A percentile compares a stretch with the other conserved stretches of the same genome.
phyloP scores from a whole-genome alignment of 2,113 vertebrate species.

The Rhizomys pruinosus region DNA sequence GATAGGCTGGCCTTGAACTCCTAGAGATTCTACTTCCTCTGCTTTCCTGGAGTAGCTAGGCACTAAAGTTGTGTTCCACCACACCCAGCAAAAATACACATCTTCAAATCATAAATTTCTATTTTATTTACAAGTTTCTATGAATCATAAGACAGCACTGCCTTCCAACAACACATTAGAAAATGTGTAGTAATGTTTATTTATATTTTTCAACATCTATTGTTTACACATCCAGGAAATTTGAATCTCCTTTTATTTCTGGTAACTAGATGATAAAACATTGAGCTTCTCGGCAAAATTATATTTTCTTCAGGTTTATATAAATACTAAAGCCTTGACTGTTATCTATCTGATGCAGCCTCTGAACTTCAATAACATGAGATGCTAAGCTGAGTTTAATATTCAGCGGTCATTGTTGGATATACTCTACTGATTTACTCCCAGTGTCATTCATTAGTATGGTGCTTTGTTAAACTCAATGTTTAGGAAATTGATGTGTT shows the following conservation, averaged over 20 bases:
- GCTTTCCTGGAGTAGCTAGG: no score
- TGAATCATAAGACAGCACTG: neutral
- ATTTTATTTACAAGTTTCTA: fast-evolving
- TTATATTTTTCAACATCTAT: neutral
- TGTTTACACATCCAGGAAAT: neutral
- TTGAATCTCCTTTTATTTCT: neutral
- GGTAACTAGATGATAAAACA: neutral
- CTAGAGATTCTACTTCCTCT: no score
- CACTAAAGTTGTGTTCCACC: no score
- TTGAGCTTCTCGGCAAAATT: neutral
- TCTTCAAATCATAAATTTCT: no score
- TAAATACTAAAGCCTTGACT: neutral
- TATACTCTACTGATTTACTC: neutral
- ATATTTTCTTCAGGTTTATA: neutral
- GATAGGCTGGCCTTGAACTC: no score
- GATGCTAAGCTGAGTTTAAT: neutral
- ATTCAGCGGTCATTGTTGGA: neutral
- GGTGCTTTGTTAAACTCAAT: neutral
- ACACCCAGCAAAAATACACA: no score
- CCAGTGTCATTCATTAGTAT: neutral
- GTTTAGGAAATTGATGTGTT: neutral
- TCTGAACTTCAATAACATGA: neutral
- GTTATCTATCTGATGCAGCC: fast-evolving
- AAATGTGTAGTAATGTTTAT: neutral
- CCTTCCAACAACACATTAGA: fast-evolving